Evolutionary conservation across 2,888 invertebrate genomes (phyloP).

Genomic region (Tillus elongatus): DNA sequence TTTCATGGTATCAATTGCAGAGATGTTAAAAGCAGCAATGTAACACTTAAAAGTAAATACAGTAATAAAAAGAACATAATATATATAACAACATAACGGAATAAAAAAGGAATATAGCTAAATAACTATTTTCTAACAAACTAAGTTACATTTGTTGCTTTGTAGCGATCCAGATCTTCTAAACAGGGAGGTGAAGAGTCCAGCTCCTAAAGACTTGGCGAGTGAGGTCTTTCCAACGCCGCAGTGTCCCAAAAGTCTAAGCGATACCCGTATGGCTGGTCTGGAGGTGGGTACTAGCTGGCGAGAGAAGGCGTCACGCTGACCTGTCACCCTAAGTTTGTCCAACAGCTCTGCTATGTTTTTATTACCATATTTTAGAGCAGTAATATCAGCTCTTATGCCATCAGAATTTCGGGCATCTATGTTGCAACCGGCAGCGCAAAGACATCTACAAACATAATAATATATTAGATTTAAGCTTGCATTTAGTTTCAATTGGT

Average conservation of each 20-base stretch:
- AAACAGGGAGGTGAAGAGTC: conserved; percentile 58
- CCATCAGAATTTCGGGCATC: conserved; percentile 60
- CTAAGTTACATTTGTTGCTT: conserved; percentile 42
- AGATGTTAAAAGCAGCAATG: too few species aligned
- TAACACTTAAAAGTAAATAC: too few species aligned
- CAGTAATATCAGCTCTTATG: conserved; percentile 65
- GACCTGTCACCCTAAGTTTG: conserved; percentile 51
- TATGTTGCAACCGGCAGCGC: conserved; percentile 61
- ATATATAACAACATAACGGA: too few species aligned
- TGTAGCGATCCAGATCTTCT: conserved; percentile 46
- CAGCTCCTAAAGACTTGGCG: conserved; percentile 56
- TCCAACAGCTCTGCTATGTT: conserved; percentile 60
- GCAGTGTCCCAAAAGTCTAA: conserved; percentile 63
- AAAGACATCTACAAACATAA: conserved; percentile 47
- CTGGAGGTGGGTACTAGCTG: conserved; percentile 55
- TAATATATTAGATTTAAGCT: too few species aligned
- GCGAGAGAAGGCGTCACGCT: conserved; percentile 37
- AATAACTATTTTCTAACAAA: conserved; percentile 7
- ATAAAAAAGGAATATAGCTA: neutral
- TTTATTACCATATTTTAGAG: conserved; percentile 63
- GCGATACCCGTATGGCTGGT: conserved; percentile 52
- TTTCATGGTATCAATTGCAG: too few species aligned
- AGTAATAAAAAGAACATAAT: too few species aligned
- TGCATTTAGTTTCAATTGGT: too few species aligned
- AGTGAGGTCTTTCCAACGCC: conserved; percentile 65